Evolutionary conservation across 2,113 vertebrate species (phyloP).

Genomic region (Heterotis niloticus): DNA sequence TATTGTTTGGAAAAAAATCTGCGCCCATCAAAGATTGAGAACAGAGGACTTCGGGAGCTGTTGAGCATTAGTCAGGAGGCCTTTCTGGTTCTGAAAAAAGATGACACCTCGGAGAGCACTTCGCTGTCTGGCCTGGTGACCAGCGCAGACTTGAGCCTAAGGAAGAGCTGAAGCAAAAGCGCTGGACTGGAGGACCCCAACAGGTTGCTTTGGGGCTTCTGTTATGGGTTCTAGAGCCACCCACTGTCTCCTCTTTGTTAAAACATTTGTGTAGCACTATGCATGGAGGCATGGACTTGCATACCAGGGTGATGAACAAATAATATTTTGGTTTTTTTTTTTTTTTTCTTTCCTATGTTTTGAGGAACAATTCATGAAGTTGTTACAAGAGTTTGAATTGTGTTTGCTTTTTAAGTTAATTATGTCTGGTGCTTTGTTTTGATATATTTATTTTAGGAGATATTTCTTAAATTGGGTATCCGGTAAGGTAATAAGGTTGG

Average conservation of each 20-base stretch:
- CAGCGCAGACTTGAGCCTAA: conserved; percentile 78
- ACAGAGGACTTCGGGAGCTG: conserved; percentile 85
- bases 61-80: conserved; percentile 93
- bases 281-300: not conserved
- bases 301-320: not conserved
- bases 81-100: conserved; percentile 82
- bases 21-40: conserved; percentile 70
- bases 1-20: not conserved
- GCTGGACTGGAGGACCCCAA: not conserved
- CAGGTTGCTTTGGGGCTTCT: not conserved
- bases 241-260: not conserved
- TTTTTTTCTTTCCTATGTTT: not conserved
- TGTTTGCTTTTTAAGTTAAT: not conserved
- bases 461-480: not conserved
- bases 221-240: not conserved
- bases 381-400: not conserved
- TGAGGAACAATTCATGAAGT: not conserved
- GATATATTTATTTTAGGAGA: not conserved
- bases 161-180: conserved; percentile 74
- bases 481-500: not conserved
- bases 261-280: not conserved
- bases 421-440: conserved; percentile 6
- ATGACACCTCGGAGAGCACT: conserved; percentile 77
- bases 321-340: not conserved
- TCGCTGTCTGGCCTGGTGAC: conserved; percentile 81